Evolutionary conservation across 1,140 invertebrate species (phyloP), one percentile per base, ranked within the genome.

Genomic region (Diachasmimorpha longicaudata): DNA sequence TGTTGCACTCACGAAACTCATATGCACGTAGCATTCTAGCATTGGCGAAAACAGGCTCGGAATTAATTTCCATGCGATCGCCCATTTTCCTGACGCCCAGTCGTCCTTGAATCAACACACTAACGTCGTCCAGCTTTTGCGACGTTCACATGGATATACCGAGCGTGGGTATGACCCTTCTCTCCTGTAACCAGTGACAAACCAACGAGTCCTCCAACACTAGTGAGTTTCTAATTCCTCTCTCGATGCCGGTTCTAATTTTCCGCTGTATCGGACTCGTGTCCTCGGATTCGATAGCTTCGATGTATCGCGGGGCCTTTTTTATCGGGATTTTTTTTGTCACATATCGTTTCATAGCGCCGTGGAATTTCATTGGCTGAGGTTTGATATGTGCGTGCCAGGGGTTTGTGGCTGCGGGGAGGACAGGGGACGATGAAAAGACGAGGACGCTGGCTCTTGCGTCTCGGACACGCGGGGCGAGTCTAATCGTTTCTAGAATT

Each of bases 401-500:
- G 16, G 19, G 21, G 44, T 70, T 16, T 70, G n/a, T 10, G 31
- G n/a, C 9, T 2, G 52, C n/a, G 52, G 21, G n/a, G 52, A 55
- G 19, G n/a, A 10, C 2, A 37, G 39, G 39, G 9, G 13, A 9
- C 39, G 31, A 31, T 31, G 31, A 31, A 31, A 31, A 31, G 31
- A 31, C 31, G 31, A 44, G 11, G 70, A 71, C 70, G 13, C 14
- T 48, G 70, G 42, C 70, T 21, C 14, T 70, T 21, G 11, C 70
- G 36, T 14, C n/a, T 14, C 44, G 19, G 39, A 79, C 72, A 66
- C 73, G 80, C 75, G 80, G 68, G 77, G 66, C 63, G 76, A 73
- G 70, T 82, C 81, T 82, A 82, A 82, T 82, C 79, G 80, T 81
- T 81, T 80, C 75, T 82, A 63, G 74, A 81, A 81, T 82, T 79